Conservation (phyloP, 2,888 invertebrate species). For the Stomorhina lunata region DNA sequence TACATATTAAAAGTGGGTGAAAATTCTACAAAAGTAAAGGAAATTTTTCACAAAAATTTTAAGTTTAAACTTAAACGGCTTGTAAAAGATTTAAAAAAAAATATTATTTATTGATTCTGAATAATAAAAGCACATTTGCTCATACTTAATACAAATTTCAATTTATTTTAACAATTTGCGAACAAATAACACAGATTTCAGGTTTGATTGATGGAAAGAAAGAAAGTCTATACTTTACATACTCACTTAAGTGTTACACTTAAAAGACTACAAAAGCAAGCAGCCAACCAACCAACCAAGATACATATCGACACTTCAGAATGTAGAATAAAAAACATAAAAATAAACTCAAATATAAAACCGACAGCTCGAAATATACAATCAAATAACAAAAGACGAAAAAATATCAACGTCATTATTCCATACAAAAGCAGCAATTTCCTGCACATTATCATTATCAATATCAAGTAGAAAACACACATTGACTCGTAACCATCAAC, state of each 20-base stretch:
- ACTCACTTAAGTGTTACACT: not conserved
- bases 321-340: not conserved
- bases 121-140: not conserved
- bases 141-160: not conserved
- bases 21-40: too few species aligned
- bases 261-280: slow-evolving; percentile 14
- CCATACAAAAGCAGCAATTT: slow-evolving; percentile 58
- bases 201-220: not conserved
- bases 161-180: not conserved
- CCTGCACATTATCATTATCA: slow-evolving; percentile 59
- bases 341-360: not conserved
- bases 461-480: slow-evolving; percentile 1
- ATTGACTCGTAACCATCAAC: not conserved
- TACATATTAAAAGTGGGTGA: too few species aligned
- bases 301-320: not conserved
- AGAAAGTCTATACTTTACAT: too few species aligned
- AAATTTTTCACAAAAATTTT: too few species aligned
- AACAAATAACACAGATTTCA: not conserved
- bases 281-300: not conserved
- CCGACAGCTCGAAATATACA: not conserved
- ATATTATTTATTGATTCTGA: not conserved
- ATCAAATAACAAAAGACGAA: slow-evolving; percentile 23
- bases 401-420: slow-evolving; percentile 54
- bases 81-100: too few species aligned
- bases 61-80: too few species aligned